Base-by-base conservation (phyloP, 35 echinoderm and acorn worm genomes). In the Amphiura filiformis region DNA sequence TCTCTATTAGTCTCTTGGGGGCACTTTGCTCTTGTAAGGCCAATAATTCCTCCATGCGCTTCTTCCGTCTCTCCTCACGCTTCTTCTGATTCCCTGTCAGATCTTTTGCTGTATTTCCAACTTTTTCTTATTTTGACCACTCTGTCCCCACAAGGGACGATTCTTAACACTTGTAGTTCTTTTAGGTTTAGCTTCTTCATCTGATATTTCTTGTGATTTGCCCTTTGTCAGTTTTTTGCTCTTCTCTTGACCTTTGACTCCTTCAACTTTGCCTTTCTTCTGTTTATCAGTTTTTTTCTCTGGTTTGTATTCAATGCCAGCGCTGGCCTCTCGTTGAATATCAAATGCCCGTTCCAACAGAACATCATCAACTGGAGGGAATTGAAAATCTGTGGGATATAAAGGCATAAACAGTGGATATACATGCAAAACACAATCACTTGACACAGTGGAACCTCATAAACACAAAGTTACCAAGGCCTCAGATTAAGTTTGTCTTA, bases 71-170 rank as follows among this genome's bases (percentile, higher is more conserved):
- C 39, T 93, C 95, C 34, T 97, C 95, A 35, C 91, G 36, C 31
- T 89, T 93, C 41, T 39, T 82, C 78, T 87, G 84, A 41, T 32
- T 86, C 49, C 82, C 78, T 34, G 95, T 90, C 70, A 97, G 32
- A 49, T 97, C 95, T 77, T 97, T 97, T 5, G 93, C 91, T 31
- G 95, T 93, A 44, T 93, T 93, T 40, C 82, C 78, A 87, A 81
- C 17, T 75, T 39, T 78, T 97, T 97, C 49, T 90, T 89, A 17
- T 40, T 87, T 56, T 90, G 76, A 32, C 26, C 65, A 39, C 42
- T 87, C 30, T 90, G 78, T 9, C 95, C 95, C 95, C 95, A 97
- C 47, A 86, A 80, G 7, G 95, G 95, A 49, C 82, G 85, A 31
- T 90, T 81, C 0, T 23, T 34, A 23, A 61, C 35, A 1, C 0